Base-by-base conservation (phyloP, 1,140 invertebrate species). In the Penaeus vannamei region DNA sequence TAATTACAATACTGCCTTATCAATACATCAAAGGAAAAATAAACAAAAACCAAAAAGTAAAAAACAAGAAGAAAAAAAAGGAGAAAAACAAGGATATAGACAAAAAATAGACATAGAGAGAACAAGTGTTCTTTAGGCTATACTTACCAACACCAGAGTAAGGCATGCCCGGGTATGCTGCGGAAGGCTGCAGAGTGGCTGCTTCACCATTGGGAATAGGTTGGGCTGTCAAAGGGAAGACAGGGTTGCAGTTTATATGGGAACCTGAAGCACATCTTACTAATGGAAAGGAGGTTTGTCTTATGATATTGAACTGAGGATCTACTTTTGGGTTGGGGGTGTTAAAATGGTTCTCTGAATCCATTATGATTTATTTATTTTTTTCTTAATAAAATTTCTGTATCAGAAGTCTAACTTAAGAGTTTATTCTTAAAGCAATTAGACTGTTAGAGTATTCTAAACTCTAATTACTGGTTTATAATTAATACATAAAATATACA, bases 141-240 rank as follows among this genome's bases (percentile, higher is more conserved):
- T 81, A 92, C 92, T 92, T 95, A 97, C 97, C 97, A 94, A 97
- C 97, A 93, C 97, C 96, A 91, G 97, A 96, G 94, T 98, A 98
- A 90, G 97, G 96, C 94, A 98, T 97, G 92, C 96, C 96, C 90
- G 97, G 95, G 94, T 97, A 98, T 91, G 96, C 96, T 92, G 96
- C 95, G 23, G 93, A 92, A 93, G 97, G 96, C 93, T 97, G 96
- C 89, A 97, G 94, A 23, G 92, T 91, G 60, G 89, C 87, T 88
- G 97, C 96, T 91, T 98, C 97, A 91, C 97, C 97, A 93, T 98
- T 98, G 91, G 96, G 95, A 92, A 98, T 94, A 91, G 96, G 96
- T 94, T 97, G 96, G 92, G 97, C 96, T 95, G 96, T 95, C 46
- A 95, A 97, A 85, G 62, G 91, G 83, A 90, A 91, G 87, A 81